Base-by-base conservation (phyloP, 2,113 vertebrate genomes). In the Python bivittatus region DNA sequence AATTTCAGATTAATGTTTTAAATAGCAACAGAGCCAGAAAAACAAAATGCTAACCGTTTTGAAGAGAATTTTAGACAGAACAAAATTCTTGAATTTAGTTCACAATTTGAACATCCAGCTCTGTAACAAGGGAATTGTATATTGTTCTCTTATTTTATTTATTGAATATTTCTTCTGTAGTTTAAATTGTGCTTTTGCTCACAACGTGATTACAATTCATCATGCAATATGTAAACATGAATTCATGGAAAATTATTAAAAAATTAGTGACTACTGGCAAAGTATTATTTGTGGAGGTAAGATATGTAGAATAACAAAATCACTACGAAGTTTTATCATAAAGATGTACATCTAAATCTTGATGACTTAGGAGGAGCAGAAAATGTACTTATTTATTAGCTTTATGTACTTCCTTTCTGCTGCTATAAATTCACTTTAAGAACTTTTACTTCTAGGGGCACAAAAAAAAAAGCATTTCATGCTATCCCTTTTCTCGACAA, bases 371-470 rank as follows among this genome's bases (percentile, higher is more conserved):
- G 57, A 86, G 42, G 27, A 61, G 7, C 25, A 61, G 27, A 60
- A 90, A 44, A 52, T 61, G n/a, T 7, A 53, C 33, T 86, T 86
- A 48, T 61, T 85, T 91, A 53, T 86, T 60, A 83, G 54, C 27
- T 91, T 44, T 91, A 84, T 60, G 42, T 85, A 61, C 83, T 56
- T 61, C 42, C 44, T 52, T 85, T 84, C 38, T 91, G 56, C 56
- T 54, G 23, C 44, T 48, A 44, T 89, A 90, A 79, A 79, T 90
- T 54, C 42, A 53, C 48, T 52, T 54, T 90, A 61, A 48, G 54
- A 91, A 61, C 83, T 52, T 60, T 52, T 91, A 86, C 29, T 61
- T 91, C 52, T 84, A 86, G 83, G 42, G 17, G 60, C 11, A 91
- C 57, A 13, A 12, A 29, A 33, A 57, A n/a, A 60, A 22, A 29